phyloP scores from a whole-genome alignment of 2,113 vertebrate genomes.

The Carassius carassius region DNA sequence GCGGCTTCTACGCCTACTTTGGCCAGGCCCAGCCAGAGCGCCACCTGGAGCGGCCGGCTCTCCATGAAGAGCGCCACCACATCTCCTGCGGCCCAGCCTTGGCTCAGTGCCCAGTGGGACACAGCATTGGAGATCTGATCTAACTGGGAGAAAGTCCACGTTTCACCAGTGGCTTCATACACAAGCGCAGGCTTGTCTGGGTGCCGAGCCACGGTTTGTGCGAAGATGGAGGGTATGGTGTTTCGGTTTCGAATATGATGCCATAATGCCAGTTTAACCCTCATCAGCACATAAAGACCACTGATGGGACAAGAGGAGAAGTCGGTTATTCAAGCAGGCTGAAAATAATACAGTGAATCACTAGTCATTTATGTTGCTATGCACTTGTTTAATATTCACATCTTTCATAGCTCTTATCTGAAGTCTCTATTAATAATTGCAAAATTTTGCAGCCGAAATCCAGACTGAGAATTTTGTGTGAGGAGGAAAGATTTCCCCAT shows the following conservation, averaged over 20 bases:
- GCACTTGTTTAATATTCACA: not conserved
- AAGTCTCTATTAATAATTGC: not conserved
- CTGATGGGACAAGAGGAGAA: conserved; percentile 63
- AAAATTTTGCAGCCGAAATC: not conserved
- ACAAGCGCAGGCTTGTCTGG: conserved; percentile 84
- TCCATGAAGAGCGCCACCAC: conserved; percentile 89
- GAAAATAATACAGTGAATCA: not conserved
- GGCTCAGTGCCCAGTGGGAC: conserved; percentile 76
- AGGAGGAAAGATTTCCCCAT: not conserved
- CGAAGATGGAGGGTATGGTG: conserved; percentile 83
- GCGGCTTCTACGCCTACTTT: conserved; percentile 85
- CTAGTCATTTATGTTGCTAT: not conserved
- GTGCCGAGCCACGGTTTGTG: conserved; percentile 71
- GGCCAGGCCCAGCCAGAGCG: conserved; percentile 87
- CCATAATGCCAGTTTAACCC: conserved; percentile 81
- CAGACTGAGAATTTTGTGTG: not conserved
- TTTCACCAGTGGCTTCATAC: conserved; percentile 79
- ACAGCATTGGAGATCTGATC: conserved; percentile 81
- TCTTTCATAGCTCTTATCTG: not conserved
- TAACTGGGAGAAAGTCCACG: conserved; percentile 84
- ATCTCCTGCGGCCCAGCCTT: conserved; percentile 80
- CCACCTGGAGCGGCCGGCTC: conserved; percentile 85
- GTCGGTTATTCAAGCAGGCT: not conserved
- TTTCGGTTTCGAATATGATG: conserved; percentile 70
- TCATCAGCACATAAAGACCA: conserved; percentile 82